These are phyloP conservation scores for Callaeas wilsoni DNA, from an alignment of 2,113 vertebrate genomes.

Conservation along the genomic window DNA sequence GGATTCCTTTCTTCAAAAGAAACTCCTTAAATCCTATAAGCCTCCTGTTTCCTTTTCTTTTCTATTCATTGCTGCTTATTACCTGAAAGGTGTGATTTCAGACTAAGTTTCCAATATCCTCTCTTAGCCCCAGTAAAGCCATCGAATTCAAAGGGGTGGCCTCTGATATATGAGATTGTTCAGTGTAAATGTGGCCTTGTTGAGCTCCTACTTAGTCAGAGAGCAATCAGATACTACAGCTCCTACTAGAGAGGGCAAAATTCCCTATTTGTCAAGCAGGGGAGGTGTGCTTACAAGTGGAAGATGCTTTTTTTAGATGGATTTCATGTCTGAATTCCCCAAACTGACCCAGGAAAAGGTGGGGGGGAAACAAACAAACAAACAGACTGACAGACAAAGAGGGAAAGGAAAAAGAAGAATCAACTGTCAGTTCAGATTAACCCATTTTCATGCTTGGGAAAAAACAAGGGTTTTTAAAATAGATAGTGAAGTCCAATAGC, in stretches of 20 bases:
- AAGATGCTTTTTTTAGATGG: background rate
- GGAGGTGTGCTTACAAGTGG: background rate
- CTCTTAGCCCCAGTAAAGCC: background rate
- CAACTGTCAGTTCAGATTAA: background rate
- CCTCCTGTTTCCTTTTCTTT: background rate
- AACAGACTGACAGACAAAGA: background rate
- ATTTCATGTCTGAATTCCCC: background rate
- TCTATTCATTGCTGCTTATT: slow-evolving; percentile 27
- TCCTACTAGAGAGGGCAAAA: background rate
- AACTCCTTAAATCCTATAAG: slow-evolving; percentile 27
- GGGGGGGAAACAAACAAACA: background rate
- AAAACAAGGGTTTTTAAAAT: background rate
- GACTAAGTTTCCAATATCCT: background rate
- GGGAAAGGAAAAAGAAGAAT: background rate
- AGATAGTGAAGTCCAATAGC: background rate
- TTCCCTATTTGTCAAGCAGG: background rate
- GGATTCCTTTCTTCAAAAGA: slow-evolving; percentile 4
- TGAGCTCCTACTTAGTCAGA: background rate
- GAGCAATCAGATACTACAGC: background rate
- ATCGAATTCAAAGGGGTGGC: background rate
- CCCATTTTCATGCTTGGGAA: background rate
- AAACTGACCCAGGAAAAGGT: background rate
- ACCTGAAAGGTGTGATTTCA: slow-evolving; percentile 29
- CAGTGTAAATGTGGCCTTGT: background rate
- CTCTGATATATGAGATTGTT: background rate